A percentile compares a stretch with the other conserved stretches of the same genome.
These are phyloP conservation scores for Agriopis marginaria DNA, from an alignment of 2,888 invertebrate species.

Conservation along the genomic window DNA sequence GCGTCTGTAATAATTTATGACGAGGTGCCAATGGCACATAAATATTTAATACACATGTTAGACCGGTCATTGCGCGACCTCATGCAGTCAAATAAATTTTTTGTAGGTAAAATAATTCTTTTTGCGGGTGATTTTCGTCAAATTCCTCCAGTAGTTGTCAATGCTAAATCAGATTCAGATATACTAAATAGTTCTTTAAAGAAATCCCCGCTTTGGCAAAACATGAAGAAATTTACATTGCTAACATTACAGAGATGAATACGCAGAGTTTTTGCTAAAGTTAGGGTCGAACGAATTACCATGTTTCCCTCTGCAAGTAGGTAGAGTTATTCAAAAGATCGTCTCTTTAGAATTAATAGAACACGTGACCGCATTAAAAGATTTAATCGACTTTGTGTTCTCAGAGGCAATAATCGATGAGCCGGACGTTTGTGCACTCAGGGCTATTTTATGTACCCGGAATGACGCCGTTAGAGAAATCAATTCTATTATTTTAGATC, in stretches of 20 bases:
- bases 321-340: slow-evolving; percentile 1
- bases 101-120: slow-evolving; percentile 24
- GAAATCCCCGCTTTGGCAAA: slow-evolving; percentile 14
- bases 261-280: slow-evolving; percentile 14
- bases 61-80: slow-evolving; percentile 18
- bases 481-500: slow-evolving; percentile 13
- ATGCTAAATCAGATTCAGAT: slow-evolving; percentile 13
- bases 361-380: background rate
- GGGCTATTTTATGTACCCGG: slow-evolving; percentile 9
- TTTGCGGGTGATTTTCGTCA: slow-evolving; percentile 31
- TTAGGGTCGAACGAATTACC: slow-evolving; percentile 10
- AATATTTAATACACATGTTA: background rate
- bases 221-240: slow-evolving; percentile 10
- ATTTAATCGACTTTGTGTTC: slow-evolving; percentile 20
- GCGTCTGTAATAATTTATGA: background rate
- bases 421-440: background rate
- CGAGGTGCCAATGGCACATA: slow-evolving; percentile 10
- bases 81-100: slow-evolving; percentile 11
- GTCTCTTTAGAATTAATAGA: slow-evolving; percentile 12
- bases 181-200: slow-evolving; percentile 7
- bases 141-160: slow-evolving; percentile 16
- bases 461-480: slow-evolving; percentile 13
- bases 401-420: background rate
- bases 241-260: slow-evolving; percentile 13
- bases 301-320: too few species aligned